phyloP scores from a whole-genome alignment of 1,140 invertebrate species.

The Zaprionus kolodkinae region DNA sequence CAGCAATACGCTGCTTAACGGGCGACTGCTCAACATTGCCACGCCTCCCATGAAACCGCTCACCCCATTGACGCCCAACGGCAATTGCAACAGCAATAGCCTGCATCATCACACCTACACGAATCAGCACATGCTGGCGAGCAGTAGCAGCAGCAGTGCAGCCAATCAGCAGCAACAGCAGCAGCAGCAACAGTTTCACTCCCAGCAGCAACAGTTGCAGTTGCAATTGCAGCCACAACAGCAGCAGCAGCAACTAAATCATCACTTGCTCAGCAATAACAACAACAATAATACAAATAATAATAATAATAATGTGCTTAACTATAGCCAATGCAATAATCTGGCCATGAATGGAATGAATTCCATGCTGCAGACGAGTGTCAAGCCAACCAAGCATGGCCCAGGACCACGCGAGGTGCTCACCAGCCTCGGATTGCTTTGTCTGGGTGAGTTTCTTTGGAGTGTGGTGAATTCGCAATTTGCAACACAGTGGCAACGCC shows the following conservation, averaged over 20 bases:
- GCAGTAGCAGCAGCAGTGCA: constrained; percentile 47
- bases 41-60: constrained; percentile 63
- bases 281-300: constrained; percentile 42
- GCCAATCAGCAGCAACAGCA: constrained; percentile 18
- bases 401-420: constrained; percentile 88
- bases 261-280: constrained; percentile 20
- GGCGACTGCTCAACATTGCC: constrained; percentile 68
- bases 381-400: constrained; percentile 68
- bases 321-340: constrained; percentile 75
- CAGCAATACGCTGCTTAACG: constrained; percentile 61
- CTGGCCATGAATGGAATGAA: constrained; percentile 41
- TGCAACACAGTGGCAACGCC: background rate
- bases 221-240: constrained; percentile 28
- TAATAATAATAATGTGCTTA: constrained; percentile 48
- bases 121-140: constrained; percentile 74
- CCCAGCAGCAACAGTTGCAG: constrained; percentile 41
- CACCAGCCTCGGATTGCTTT: constrained; percentile 93
- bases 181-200: constrained; percentile 36
- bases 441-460: constrained; percentile 85
- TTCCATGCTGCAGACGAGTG: constrained; percentile 36
- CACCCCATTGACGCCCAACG: constrained; percentile 69
- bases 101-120: constrained; percentile 76
- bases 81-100: constrained; percentile 57
- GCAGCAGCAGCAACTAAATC: constrained; percentile 9
- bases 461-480: background rate